Percentiles rank a stretch among this genome's conserved stretches.
Conservation (phyloP, 2,888 invertebrate genomes). For the Sycophila texana region DNA sequence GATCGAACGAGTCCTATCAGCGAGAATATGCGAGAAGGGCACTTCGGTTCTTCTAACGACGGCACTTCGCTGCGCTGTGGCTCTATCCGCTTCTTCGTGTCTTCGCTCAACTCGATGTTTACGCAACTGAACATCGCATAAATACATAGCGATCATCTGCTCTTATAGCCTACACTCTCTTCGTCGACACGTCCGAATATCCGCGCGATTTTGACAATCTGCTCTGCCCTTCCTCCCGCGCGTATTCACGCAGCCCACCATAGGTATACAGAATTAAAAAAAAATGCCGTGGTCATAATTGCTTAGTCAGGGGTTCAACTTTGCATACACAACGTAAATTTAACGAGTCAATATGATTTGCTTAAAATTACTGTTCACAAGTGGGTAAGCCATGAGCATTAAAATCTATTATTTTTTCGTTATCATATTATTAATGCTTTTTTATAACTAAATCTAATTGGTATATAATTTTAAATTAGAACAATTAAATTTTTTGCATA, state of each 20-base stretch:
- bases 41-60: conserved; percentile 70
- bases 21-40: conserved; percentile 65
- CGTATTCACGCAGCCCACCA: conserved; percentile 54
- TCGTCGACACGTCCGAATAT: conserved; percentile 69
- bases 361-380: conserved; percentile 6
- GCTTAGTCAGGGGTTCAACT: conserved; percentile 30
- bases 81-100: conserved; percentile 62
- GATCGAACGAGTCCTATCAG: conserved; percentile 61
- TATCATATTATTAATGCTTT: background rate
- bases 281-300: conserved; percentile 41
- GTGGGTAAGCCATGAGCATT: conserved; percentile 16
- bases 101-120: conserved; percentile 68
- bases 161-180: conserved; percentile 71
- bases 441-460: background rate
- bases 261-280: conserved; percentile 54
- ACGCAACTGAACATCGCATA: conserved; percentile 62
- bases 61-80: conserved; percentile 55
- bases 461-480: no score
- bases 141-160: conserved; percentile 63
- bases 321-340: background rate
- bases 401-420: conserved; percentile 3
- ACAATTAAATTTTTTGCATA: no score
- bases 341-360: background rate
- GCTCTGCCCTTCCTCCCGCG: conserved; percentile 65
- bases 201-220: conserved; percentile 71